phyloP scores from a whole-genome alignment of 1,140 invertebrate genomes.

The Doryteuthis pealeii region DNA sequence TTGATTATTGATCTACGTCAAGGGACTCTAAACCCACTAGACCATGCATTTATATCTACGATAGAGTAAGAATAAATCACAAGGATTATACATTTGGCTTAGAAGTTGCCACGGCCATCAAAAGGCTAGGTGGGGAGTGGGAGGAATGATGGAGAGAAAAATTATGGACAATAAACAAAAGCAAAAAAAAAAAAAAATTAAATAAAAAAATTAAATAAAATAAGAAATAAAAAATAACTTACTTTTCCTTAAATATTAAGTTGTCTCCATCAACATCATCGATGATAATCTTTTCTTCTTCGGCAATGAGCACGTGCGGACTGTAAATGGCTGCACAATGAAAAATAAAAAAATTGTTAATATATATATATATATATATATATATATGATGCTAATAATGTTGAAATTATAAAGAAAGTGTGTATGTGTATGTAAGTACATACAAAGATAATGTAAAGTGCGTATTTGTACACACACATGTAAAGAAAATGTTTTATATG shows the following conservation, averaged over 20 bases:
- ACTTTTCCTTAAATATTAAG: slow-evolving; percentile 65
- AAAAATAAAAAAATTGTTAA: slow-evolving; percentile 20
- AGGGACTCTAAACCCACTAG: no score
- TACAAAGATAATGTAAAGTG: neutral
- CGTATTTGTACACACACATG: neutral
- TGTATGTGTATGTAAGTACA: no score
- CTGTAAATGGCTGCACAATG: slow-evolving; percentile 39
- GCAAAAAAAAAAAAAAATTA: neutral
- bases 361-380: neutral
- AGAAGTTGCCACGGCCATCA: no score
- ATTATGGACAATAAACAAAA: no score
- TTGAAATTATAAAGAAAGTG: no score
- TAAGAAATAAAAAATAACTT: slow-evolving; percentile 31
- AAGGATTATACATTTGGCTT: no score
- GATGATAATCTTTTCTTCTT: slow-evolving; percentile 67
- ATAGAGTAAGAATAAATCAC: no score
- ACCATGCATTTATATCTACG: no score
- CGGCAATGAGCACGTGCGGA: slow-evolving; percentile 65
- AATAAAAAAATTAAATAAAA: neutral
- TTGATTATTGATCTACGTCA: no score
- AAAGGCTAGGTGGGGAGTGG: no score
- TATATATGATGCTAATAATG: no score
- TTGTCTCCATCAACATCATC: slow-evolving; percentile 59
- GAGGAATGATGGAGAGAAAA: no score
- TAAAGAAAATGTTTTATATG: neutral